These are phyloP conservation scores for Chloropsis hardwickii DNA, from an alignment of 2,113 vertebrate species.

Conservation along the genomic window DNA sequence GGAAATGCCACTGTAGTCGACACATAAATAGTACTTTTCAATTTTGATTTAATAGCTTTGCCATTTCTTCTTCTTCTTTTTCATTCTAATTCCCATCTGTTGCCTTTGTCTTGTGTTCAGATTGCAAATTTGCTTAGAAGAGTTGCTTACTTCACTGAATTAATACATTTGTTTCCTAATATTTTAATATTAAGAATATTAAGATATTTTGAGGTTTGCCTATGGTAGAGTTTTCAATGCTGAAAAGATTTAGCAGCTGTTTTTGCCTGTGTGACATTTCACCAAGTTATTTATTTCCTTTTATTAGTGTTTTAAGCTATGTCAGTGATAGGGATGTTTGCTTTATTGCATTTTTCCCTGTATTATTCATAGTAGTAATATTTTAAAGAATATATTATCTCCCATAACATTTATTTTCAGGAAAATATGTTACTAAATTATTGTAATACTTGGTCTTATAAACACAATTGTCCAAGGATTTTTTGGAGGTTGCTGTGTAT, in stretches of 20 bases:
- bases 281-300: not conserved
- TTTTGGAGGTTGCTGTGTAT: not conserved
- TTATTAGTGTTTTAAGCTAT: not conserved
- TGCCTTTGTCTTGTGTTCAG: not conserved
- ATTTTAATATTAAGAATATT: not conserved
- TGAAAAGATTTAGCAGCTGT: not conserved
- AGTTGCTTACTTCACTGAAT: not conserved
- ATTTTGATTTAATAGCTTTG: conserved; percentile 12
- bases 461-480: not conserved
- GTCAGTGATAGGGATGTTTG: not conserved
- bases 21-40: conserved; percentile 20
- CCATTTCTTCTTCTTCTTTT: not conserved
- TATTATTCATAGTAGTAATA: not conserved
- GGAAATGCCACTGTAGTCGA: not conserved
- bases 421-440: not conserved
- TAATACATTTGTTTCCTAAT: not conserved
- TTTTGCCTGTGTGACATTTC: not conserved
- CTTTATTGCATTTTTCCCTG: not conserved
- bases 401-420: not conserved
- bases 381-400: not conserved
- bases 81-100: not conserved
- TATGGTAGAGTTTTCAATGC: not conserved
- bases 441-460: not conserved
- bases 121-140: not conserved
- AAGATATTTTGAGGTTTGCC: not conserved